Percentiles rank a stretch among this genome's conserved stretches.
Evolutionary conservation across 2,113 vertebrate species (phyloP).

Genomic region (Steatornis caripensis): DNA sequence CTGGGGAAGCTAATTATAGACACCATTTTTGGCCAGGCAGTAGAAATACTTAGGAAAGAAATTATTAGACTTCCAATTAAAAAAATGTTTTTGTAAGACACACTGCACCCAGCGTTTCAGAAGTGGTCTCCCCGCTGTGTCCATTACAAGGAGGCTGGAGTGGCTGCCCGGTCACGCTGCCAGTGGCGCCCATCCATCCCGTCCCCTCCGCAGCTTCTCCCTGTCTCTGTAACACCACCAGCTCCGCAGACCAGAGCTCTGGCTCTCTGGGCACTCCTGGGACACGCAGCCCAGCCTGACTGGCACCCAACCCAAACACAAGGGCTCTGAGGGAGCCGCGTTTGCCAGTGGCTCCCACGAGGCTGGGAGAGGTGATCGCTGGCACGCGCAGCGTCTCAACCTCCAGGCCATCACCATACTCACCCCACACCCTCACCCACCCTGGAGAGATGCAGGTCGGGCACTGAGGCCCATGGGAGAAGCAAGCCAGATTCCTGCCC

Average conservation of each 20-base stretch:
- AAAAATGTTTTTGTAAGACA: background rate
- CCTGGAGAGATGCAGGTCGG: rapidly evolving
- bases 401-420: background rate
- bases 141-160: background rate
- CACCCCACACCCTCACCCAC: background rate
- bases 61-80: background rate
- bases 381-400: rapidly evolving
- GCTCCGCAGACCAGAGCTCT: background rate
- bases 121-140: rapidly evolving
- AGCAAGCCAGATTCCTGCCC: background rate
- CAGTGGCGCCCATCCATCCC: rapidly evolving
- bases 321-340: rapidly evolving
- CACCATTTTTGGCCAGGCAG: background rate
- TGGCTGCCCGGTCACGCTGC: rapidly evolving
- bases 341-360: background rate
- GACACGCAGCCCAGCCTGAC: background rate
- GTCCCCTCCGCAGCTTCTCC: background rate
- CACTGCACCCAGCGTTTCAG: background rate
- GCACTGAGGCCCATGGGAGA: rapidly evolving
- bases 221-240: background rate
- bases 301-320: background rate
- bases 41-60: background rate
- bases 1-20: constrained; percentile 34
- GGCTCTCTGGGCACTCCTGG: rapidly evolving
- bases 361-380: background rate